phyloP scores from a whole-genome alignment of 2,888 invertebrate genomes.

The Galerucella pusilla region DNA sequence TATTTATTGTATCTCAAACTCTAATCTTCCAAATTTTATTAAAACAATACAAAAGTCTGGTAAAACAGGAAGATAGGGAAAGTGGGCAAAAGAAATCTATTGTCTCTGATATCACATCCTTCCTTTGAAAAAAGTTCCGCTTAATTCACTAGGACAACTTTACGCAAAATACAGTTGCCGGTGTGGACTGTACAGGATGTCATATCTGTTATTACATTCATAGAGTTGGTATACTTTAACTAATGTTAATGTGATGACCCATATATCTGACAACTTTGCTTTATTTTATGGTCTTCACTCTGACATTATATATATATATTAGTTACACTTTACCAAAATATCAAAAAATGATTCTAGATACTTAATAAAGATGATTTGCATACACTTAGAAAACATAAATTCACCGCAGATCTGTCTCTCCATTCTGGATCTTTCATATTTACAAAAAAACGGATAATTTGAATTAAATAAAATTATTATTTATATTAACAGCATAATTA shows the following conservation, averaged over 20 bases:
- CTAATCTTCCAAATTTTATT: conserved; percentile 26
- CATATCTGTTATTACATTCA: too few species aligned
- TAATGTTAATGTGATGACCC: too few species aligned
- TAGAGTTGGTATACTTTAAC: too few species aligned
- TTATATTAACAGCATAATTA: not conserved
- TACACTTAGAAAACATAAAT: too few species aligned
- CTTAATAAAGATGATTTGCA: too few species aligned
- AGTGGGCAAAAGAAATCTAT: conserved; percentile 36
- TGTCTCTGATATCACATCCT: conserved; percentile 36
- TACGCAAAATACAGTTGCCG: conserved; percentile 23
- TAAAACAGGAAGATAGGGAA: conserved; percentile 41
- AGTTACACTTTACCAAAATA: too few species aligned
- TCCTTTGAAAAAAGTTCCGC: conserved; percentile 8
- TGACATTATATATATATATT: too few species aligned
- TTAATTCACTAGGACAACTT: conserved; percentile 17
- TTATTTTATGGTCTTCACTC: too few species aligned
- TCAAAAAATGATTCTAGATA: too few species aligned
- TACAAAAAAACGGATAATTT: not conserved
- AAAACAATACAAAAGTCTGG: conserved; percentile 15
- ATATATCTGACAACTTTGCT: too few species aligned
- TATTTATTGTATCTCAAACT: conserved; percentile 20
- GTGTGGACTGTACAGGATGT: not conserved
- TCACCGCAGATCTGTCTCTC: too few species aligned
- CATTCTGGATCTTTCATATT: too few species aligned
- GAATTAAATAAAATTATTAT: not conserved